A percentile compares a stretch with the other conserved stretches of the same genome.
phyloP scores from a whole-genome alignment of 2,797 vertebrate species.

The Neosilurus hyrtlii region DNA sequence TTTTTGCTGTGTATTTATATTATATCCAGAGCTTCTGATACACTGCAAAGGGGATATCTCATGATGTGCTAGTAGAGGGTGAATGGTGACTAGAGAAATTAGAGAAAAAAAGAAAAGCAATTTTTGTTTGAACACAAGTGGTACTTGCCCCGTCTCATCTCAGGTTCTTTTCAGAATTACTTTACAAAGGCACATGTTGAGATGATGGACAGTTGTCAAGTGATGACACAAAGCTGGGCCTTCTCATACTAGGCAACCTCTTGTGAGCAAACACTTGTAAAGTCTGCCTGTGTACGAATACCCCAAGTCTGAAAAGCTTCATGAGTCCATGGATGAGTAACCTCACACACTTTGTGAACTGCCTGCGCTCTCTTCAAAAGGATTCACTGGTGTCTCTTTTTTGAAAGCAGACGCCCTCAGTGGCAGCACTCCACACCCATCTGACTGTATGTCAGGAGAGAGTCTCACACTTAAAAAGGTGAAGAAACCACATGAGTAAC shows the following conservation, averaged over 20 bases:
- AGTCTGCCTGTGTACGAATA: slow-evolving; percentile 56
- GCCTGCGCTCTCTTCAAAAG: slow-evolving; percentile 48
- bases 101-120: slow-evolving; percentile 21
- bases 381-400: slow-evolving; percentile 47
- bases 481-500: slow-evolving; percentile 62
- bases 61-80: not conserved
- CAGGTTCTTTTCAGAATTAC: slow-evolving; percentile 56
- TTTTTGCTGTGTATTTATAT: slow-evolving; percentile 2
- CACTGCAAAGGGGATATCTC: not conserved
- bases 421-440: slow-evolving; percentile 47
- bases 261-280: slow-evolving; percentile 66
- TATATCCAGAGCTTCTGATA: not conserved
- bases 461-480: slow-evolving; percentile 55
- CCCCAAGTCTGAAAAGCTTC: slow-evolving; percentile 60
- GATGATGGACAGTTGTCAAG: slow-evolving; percentile 57
- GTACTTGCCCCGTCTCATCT: slow-evolving; percentile 40
- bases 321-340: slow-evolving; percentile 60
- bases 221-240: slow-evolving; percentile 54
- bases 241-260: slow-evolving; percentile 55
- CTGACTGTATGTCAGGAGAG: slow-evolving; percentile 47
- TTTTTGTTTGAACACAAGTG: slow-evolving; percentile 20
- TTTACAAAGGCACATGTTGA: slow-evolving; percentile 49
- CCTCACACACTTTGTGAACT: slow-evolving; percentile 46
- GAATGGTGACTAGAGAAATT: slow-evolving; percentile 5
- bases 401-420: slow-evolving; percentile 53